A percentile compares a stretch with the other conserved stretches of the same genome.
Evolutionary conservation across 2,888 invertebrate genomes (phyloP).

Genomic region (Anarsia innoxiella): DNA sequence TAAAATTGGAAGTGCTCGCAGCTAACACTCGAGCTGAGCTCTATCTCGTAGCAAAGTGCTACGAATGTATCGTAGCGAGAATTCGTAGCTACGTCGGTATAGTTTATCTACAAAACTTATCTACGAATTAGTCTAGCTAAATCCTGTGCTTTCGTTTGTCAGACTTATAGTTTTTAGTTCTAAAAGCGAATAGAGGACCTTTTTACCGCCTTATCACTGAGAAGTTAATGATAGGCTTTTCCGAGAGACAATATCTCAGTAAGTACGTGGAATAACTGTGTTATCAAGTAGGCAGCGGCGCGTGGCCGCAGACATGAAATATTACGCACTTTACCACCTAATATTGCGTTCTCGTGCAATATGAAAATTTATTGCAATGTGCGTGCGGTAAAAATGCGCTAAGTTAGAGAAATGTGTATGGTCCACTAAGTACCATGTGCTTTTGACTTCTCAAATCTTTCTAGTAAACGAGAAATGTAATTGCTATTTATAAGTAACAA

Average conservation of each 20-base stretch:
- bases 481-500: too few relatives aligned
- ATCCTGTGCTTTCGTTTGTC: neutral
- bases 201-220: conserved; percentile 16
- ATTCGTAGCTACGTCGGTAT: conserved; percentile 1
- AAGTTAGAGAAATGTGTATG: conserved; percentile 48
- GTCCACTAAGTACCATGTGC: conserved; percentile 11
- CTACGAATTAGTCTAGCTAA: conserved; percentile 4
- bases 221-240: conserved; percentile 26
- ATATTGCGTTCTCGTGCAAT: conserved; percentile 69
- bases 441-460: neutral
- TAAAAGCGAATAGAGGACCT: too few relatives aligned
- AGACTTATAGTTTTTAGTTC: conserved; percentile 2
- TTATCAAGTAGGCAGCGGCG: conserved; percentile 50
- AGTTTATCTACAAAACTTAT: conserved; percentile 2
- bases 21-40: neutral
- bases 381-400: conserved; percentile 44
- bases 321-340: conserved; percentile 65
- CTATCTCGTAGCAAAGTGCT: conserved; percentile 5
- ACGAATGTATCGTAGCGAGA: conserved; percentile 2
- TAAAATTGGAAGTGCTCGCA: conserved; percentile 1
- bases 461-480: too few relatives aligned
- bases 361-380: conserved; percentile 71
- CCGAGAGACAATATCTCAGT: conserved; percentile 40
- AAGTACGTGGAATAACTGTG: conserved; percentile 44
- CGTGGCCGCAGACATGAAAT: conserved; percentile 61